Percentiles rank a stretch among this genome's conserved stretches.
These are phyloP conservation scores for Cylas formicarius DNA, from an alignment of 1,140 invertebrate species.

Conservation along the genomic window DNA sequence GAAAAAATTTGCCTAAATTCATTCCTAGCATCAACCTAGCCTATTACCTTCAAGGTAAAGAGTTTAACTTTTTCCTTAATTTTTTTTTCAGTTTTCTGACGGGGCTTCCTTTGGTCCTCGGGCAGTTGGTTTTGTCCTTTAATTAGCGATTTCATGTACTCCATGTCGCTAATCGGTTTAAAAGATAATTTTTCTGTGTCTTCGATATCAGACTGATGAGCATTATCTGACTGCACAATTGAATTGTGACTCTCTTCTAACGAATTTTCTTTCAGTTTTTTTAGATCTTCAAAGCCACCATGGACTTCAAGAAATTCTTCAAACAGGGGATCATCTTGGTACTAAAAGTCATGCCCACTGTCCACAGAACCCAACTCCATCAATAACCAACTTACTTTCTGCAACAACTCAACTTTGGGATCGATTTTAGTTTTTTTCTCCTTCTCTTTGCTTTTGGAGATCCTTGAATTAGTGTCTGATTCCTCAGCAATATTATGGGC, in stretches of 20 bases:
- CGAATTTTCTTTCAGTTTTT: constrained; percentile 35
- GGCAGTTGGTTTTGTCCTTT: constrained; percentile 13
- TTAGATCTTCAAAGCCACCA: constrained; percentile 44
- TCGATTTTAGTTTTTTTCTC: constrained; percentile 25
- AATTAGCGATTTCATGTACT: constrained; percentile 46
- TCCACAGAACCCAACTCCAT: constrained; percentile 51
- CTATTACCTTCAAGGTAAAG: constrained; percentile 52
- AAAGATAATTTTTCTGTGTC: constrained; percentile 51
- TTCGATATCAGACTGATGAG: constrained; percentile 11
- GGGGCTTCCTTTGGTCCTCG: constrained; percentile 32
- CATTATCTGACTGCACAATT: constrained; percentile 10
- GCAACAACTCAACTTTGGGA: no score
- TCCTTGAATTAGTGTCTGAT: background rate
- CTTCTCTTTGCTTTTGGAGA: constrained; percentile 4
- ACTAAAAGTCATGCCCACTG: constrained; percentile 45
- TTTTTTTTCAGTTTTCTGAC: constrained; percentile 35
- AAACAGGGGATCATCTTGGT: constrained; percentile 85
- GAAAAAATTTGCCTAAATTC: no score
- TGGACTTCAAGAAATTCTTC: constrained; percentile 81
- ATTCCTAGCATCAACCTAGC: constrained; percentile 10
- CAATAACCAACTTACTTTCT: constrained; percentile 43
- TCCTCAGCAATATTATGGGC: constrained; percentile 36
- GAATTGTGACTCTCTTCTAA: constrained; percentile 30
- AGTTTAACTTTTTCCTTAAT: constrained; percentile 42
- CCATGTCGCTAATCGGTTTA: constrained; percentile 64